Percentiles rank a stretch among this genome's conserved stretches.
phyloP scores from a whole-genome alignment of 2,113 vertebrate species.

The Rousettus leschenaultii region DNA sequence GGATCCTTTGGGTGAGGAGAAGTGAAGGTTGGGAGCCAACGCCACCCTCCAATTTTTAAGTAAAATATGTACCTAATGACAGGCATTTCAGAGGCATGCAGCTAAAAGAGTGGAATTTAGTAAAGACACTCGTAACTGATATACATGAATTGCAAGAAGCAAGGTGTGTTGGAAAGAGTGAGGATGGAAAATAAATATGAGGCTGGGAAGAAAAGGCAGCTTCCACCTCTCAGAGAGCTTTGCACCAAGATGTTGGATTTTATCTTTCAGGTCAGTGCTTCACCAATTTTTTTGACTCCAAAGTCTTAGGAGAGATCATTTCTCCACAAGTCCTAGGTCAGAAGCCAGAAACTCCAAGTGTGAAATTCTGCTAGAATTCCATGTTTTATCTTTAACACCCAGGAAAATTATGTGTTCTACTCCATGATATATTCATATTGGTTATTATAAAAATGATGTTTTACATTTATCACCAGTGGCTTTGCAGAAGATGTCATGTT shows the following conservation, averaged over 20 bases:
- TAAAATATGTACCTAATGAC: background rate
- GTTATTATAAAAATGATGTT: background rate
- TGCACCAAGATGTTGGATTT: background rate
- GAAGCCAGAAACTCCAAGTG: background rate
- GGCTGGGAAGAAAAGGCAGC: background rate
- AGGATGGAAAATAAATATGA: background rate
- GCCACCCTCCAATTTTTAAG: background rate
- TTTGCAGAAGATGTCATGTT: background rate
- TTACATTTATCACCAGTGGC: background rate
- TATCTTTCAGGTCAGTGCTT: background rate
- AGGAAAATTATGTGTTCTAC: background rate
- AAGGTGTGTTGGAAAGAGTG: background rate
- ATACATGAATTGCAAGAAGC: background rate
- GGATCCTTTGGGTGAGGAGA: background rate
- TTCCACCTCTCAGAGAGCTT: background rate
- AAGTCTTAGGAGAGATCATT: background rate
- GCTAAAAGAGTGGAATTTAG: background rate
- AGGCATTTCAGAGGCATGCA: background rate
- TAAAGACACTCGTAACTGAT: background rate
- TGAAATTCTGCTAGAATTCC: constrained; percentile 32
- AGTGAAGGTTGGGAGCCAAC: background rate
- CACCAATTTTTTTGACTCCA: background rate
- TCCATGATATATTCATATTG: background rate
- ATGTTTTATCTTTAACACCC: background rate
- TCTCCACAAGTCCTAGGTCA: background rate